Evolutionary conservation across 1,140 invertebrate genomes (phyloP), one percentile per base, ranked within the genome.

Genomic region (Nixonia krombeini): DNA sequence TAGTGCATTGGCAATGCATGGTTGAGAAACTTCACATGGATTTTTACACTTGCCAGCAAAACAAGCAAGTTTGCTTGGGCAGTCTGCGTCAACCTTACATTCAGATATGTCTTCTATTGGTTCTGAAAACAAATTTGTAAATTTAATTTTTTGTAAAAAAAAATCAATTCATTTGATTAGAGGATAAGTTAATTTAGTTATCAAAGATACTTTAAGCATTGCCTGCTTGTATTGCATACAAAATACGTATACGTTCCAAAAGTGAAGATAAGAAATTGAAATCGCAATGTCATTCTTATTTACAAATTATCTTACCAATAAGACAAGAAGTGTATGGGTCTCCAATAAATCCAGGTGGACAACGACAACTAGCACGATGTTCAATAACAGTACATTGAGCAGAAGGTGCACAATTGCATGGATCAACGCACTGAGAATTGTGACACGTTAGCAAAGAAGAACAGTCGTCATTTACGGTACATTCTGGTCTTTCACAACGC

Each of bases 1-100:
- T 79, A 96, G 93, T 57, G 94, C 93, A 70, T 94, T 89, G 7
- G 81, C 74, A 8, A 93, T 93, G 78, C 95, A 97, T 0, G 94
- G 94, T 68, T 91, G 90, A 0, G 90, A 89, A 59, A 93, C 88
- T 5, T 78, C 73, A 75, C 95, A 97, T 0, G 95, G 94, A 79
- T 96, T 93, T 73, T 90, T 90, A 75, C 95, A 97, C 53, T 88
- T 83, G 12, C 90, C 90, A 73, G 87, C 89, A 71, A 96, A 91
- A 79, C 95, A 97, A 13, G 93, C 93, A 52, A 94, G 79, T 77
- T 91, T 93, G 45, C 91, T 93, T 7, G 93, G 89, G 80, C 95
- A 97, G 66, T 96, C 94, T 0, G 89, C 90, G 73, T 96, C 94
- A 65, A 89, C 87, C 73, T 87, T 89, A 81, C 95, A 97, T 75